phyloP scores from a whole-genome alignment of 2,888 invertebrate genomes.

The Lepidochitona cinerea region DNA sequence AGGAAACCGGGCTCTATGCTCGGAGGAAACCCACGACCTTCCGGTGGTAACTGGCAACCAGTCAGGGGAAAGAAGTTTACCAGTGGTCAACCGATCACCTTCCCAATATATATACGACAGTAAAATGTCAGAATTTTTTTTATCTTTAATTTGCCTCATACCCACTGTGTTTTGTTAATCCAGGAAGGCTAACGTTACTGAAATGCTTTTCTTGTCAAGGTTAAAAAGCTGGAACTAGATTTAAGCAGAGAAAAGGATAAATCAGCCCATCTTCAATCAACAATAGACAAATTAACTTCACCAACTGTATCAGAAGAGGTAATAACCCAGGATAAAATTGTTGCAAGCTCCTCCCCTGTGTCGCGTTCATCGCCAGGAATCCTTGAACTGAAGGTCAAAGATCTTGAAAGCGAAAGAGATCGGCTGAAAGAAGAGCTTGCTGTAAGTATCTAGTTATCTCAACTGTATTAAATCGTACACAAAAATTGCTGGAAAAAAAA shows the following conservation, averaged over 20 bases:
- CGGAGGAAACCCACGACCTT: too few species aligned
- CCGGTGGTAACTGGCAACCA: too few species aligned
- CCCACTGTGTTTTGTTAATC: too few species aligned
- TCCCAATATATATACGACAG: too few species aligned
- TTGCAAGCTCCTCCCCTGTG: slow-evolving; percentile 31
- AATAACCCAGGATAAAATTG: background rate
- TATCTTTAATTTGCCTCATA: too few species aligned
- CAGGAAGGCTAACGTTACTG: too few species aligned
- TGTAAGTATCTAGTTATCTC: slow-evolving; percentile 32
- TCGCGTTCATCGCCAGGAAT: slow-evolving; percentile 11
- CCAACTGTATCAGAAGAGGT: background rate
- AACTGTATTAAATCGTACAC: too few species aligned
- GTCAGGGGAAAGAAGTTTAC: too few species aligned
- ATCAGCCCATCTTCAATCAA: slow-evolving; percentile 30
- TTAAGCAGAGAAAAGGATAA: slow-evolving; percentile 45
- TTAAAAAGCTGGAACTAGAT: slow-evolving; percentile 45
- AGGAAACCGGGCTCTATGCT: too few species aligned
- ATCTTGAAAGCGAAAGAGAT: slow-evolving; percentile 46
- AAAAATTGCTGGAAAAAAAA: too few species aligned
- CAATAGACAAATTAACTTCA: background rate
- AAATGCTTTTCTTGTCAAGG: slow-evolving; percentile 39
- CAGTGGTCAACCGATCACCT: too few species aligned
- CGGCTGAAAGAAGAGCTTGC: slow-evolving; percentile 44
- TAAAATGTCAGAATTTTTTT: too few species aligned
- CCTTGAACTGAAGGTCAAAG: slow-evolving; percentile 36